phyloP scores from a whole-genome alignment of 2,797 vertebrate genomes.

The Protosalanx chinensis region DNA sequence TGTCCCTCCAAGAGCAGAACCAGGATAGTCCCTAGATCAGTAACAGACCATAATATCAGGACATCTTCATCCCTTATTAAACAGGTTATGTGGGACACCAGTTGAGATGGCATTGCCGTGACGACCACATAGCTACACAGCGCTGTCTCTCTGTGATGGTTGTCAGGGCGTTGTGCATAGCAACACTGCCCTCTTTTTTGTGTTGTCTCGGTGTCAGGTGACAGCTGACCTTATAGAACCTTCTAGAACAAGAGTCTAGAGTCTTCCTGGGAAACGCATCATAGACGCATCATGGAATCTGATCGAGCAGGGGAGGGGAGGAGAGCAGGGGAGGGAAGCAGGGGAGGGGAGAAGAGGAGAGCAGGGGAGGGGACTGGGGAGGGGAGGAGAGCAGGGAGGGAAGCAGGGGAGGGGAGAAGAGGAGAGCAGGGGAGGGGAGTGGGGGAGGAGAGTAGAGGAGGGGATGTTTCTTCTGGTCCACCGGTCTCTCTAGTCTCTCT shows the following conservation, averaged over 20 bases:
- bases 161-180: too few species aligned
- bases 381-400: constrained; percentile 9
- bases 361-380: constrained; percentile 2
- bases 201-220: constrained; percentile 39
- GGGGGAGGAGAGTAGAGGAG: too few species aligned
- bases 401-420: neutral
- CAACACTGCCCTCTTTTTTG: constrained; percentile 6
- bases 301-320: constrained; percentile 40
- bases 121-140: too few species aligned
- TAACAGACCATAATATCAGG: too few species aligned
- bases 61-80: too few species aligned
- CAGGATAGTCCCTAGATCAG: too few species aligned
- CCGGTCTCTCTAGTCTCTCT: too few species aligned
- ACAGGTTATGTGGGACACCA: too few species aligned
- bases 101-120: too few species aligned
- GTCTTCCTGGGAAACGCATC: constrained; percentile 51
- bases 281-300: constrained; percentile 43
- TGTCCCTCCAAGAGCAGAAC: neutral
- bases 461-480: too few species aligned
- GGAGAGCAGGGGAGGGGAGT: neutral
- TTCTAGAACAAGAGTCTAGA: constrained; percentile 62
- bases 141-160: too few species aligned
- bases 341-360: neutral
- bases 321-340: neutral
- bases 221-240: constrained; percentile 22